phyloP scores from a whole-genome alignment of 2,797 vertebrate genomes.

The Botia almorhae region DNA sequence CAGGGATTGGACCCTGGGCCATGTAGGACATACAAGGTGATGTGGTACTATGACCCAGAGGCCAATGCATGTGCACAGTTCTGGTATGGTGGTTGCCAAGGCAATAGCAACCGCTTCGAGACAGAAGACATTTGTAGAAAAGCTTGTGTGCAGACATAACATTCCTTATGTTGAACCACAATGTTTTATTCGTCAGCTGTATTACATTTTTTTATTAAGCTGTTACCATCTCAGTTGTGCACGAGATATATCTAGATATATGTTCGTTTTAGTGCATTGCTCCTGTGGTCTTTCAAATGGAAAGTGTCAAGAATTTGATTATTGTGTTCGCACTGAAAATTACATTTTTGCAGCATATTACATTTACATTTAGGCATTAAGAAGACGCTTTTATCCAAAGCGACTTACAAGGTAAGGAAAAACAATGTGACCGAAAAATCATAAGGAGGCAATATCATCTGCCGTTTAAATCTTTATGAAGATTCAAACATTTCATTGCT shows the following conservation, averaged over 20 bases:
- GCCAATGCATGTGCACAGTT: constrained; percentile 87
- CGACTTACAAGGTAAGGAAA: no score
- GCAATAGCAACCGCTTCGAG: constrained; percentile 84
- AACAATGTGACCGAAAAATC: no score
- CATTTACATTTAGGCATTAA: no score
- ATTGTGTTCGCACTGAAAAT: background rate
- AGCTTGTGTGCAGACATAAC: constrained; percentile 74
- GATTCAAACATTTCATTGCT: no score
- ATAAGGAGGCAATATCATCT: no score
- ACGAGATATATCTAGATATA: constrained; percentile 10
- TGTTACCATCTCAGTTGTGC: constrained; percentile 9
- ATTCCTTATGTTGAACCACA: background rate
- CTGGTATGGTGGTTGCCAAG: constrained; percentile 88
- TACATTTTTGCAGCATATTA: background rate
- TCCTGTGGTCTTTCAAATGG: background rate
- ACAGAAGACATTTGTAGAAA: constrained; percentile 78
- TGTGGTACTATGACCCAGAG: constrained; percentile 85
- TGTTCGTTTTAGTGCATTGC: background rate
- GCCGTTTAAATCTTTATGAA: no score
- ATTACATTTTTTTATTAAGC: constrained; percentile 4
- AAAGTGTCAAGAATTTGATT: background rate
- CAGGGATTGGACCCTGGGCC: constrained; percentile 79
- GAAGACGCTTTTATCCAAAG: no score
- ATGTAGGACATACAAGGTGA: constrained; percentile 78
- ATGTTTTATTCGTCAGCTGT: constrained; percentile 7